Evolutionary conservation across 2,113 vertebrate genomes (phyloP).

Genomic region (Ivindomyrus marchei): DNA sequence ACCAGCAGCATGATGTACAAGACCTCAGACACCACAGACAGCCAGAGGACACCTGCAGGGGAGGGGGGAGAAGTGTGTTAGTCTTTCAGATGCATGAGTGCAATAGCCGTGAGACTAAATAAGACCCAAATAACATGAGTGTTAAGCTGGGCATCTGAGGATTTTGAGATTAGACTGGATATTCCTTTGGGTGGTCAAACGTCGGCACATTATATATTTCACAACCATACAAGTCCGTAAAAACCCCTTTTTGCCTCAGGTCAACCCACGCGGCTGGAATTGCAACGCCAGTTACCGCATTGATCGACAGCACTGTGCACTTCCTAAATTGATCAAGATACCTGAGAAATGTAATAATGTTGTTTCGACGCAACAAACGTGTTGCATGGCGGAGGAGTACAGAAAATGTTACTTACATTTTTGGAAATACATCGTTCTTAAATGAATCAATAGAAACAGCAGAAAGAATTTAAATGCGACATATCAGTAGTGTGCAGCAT

Average conservation of each 20-base stretch:
- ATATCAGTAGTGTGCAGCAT: not conserved
- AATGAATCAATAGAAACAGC: not conserved
- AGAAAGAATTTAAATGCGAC: not conserved
- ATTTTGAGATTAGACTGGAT: not conserved
- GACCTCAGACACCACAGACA: slow-evolving; percentile 87
- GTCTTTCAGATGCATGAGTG: not conserved
- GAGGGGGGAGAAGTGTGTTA: slow-evolving; percentile 24
- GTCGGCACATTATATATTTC: not conserved
- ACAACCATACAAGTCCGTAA: not conserved
- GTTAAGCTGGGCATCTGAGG: not conserved
- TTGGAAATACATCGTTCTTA: not conserved
- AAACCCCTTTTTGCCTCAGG: not conserved
- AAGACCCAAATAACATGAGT: not conserved
- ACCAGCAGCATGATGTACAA: slow-evolving; percentile 84
- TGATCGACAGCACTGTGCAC: not conserved
- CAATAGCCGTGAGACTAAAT: not conserved
- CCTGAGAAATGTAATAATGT: not conserved
- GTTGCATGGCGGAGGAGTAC: not conserved
- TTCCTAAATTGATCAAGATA: not conserved
- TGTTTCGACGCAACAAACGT: not conserved
- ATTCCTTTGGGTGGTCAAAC: not conserved
- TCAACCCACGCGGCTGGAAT: not conserved
- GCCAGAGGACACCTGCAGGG: slow-evolving; percentile 82
- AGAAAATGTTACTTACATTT: not conserved
- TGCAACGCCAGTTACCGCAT: not conserved